Base-by-base conservation (phyloP, 2,888 invertebrate species). In the Autographa pulchrina region DNA sequence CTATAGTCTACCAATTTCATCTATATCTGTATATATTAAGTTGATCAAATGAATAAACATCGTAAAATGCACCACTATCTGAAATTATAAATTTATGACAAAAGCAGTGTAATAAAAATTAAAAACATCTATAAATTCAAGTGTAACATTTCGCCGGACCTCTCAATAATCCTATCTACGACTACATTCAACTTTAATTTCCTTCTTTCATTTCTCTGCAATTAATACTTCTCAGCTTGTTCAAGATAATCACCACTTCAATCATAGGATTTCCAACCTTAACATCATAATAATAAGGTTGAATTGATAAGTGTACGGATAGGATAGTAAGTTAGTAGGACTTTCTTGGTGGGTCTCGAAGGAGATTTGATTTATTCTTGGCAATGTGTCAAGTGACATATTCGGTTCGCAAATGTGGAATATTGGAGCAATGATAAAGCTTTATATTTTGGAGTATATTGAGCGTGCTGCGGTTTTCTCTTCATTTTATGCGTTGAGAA, bases 281-380 rank as follows among this genome's bases (percentile, higher is more conserved):
- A 78, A 20, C 0, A 4, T 35, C 13, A 38, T 6, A 43, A 25
- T 18, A 1, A 67, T 68, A 79, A 63, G 63, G 65, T 65, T 18
- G 67, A 68, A 41, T n/a, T 61, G 65, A 72, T 75, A 72, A 75
- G 75, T 56, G 72, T 72, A 78, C 67, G 38, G 68, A 72, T 67
- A 48, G 62, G 66, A 72, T 65, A 69, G 70, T 72, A 70, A 75
- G 72, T 79, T 75, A 72, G 75, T 20, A 75, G 38, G 74, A 69
- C 63, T 78, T 75, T 68, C 75, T 65, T 43, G 60, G 69, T 80
- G 69, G 73, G 82, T 75, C 73, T 84, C 76, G 82, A 76, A 80
- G 88, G 78, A 89, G 92, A 94, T 92, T 90, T 92, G 93, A 94
- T 94, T 93, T 94, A 94, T 93, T 90, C 89, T 87, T 92, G 93